Base-by-base conservation (phyloP, 2,113 vertebrate genomes). In the Fukomys damarensis region DNA sequence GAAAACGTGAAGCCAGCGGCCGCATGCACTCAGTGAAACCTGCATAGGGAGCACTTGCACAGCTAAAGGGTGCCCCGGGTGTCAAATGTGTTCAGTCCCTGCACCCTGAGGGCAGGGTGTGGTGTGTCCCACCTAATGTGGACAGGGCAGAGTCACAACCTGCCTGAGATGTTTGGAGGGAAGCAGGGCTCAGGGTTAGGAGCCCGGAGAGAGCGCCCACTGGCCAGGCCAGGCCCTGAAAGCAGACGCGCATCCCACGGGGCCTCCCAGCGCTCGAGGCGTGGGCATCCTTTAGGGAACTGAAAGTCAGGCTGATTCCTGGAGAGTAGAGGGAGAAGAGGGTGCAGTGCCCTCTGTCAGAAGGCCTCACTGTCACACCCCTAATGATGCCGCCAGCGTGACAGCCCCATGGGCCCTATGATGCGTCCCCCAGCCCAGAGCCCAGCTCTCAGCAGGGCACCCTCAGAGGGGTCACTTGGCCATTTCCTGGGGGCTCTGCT, bases 251-350 rank as follows among this genome's bases (percentile, higher is more conserved):
- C n/a, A n/a, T n/a, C n/a, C n/a, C 72, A 0, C 17, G 30, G 17
- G 65, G 38, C 35, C 59, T 19, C 30, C 16, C 43, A 2, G 35
- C 43, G 54, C 52, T n/a, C 2, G 2, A 17, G 0, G 12, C 43
- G 0, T 22, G 72, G 65, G 11, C 20, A 17, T 22, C 65, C 63
- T 93, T 94, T 41, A 19, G 86, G 92, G 92, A 95, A 95, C 90
- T 74, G 90, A 87, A 92, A 95, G 82, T 84, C 14, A 19, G 46
- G 72, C 83, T 35, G 20, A 49, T 74, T 91, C 95, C 95, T 79
- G 85, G 81, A 82, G 94, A 91, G 91, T 24, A 46, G 70, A 72
- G 61, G 58, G 41, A 76, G 41, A 43, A 56, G 30, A 86, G 10
- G 1, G 16, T 16, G 4, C 8, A 46, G 43, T 22, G 20, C 56